Percentiles rank a stretch among this genome's conserved stretches.
Evolutionary conservation across 1,140 invertebrate species (phyloP).

Genomic region (Calliphora vicina): DNA sequence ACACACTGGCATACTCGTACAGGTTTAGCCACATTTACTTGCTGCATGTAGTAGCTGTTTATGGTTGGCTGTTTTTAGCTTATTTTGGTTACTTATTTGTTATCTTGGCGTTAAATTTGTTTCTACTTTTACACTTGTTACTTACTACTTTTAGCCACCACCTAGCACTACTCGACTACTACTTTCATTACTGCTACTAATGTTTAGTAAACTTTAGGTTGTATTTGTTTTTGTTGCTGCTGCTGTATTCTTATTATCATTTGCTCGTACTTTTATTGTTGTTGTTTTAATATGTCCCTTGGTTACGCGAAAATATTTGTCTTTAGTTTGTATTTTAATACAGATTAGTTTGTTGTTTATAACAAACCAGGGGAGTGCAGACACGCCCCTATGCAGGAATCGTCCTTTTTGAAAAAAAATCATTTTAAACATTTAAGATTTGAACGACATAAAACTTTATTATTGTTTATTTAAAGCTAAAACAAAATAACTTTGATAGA

Average conservation of each 20-base stretch:
- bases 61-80: neutral
- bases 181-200: neutral
- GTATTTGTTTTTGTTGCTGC: neutral
- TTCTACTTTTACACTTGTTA: conserved; percentile 19
- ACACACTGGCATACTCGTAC: neutral
- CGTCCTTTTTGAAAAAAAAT: neutral
- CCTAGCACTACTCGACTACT: neutral
- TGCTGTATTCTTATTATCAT: neutral
- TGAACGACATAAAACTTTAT: neutral
- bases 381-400: neutral
- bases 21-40: no score
- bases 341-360: conserved; percentile 26
- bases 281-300: conserved; percentile 29
- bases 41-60: neutral
- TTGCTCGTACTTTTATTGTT: neutral
- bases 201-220: neutral
- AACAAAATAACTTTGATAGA: neutral
- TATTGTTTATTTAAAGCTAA: neutral
- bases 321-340: conserved; percentile 26
- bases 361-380: neutral
- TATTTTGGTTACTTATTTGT: conserved; percentile 18
- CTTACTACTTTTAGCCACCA: neutral
- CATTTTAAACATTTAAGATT: neutral
- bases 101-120: conserved; percentile 34
- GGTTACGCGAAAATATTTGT: conserved; percentile 24